These are phyloP conservation scores for Polyommatus icarus DNA, from an alignment of 2,888 invertebrate genomes.

Conservation along the genomic window DNA sequence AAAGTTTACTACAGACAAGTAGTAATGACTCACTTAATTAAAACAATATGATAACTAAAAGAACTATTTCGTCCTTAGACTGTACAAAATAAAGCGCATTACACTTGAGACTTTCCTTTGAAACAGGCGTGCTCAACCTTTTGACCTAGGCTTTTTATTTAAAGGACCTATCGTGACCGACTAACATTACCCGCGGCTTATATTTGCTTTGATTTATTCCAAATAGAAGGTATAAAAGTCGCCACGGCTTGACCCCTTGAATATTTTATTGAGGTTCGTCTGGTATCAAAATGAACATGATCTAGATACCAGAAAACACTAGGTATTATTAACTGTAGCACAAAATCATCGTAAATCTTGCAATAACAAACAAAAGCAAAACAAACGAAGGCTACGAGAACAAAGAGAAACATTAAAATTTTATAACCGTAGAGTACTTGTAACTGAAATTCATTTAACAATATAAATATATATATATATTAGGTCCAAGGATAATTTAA, in stretches of 20 bases:
- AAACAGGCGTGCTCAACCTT: neutral
- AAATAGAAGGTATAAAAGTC: conserved; percentile 11
- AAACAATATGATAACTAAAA: neutral
- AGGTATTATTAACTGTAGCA: neutral
- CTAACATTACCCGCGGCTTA: neutral
- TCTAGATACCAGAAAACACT: conserved; percentile 12
- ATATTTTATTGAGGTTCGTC: conserved; percentile 2
- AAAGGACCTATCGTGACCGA: conserved; percentile 18
- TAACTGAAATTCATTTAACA: neutral
- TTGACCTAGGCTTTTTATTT: neutral
- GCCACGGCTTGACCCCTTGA: conserved; percentile 7
- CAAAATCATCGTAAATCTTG: conserved; percentile 15
- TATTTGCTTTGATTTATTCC: conserved; percentile 15
- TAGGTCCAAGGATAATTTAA: too few species aligned
- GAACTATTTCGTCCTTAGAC: neutral
- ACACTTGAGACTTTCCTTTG: neutral
- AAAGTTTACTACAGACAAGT: neutral
- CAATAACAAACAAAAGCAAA: neutral
- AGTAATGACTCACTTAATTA: neutral
- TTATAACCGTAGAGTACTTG: neutral
- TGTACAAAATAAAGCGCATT: neutral
- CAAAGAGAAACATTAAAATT: neutral
- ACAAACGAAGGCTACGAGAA: neutral
- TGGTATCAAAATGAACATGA: neutral
- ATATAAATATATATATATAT: too few species aligned